Base-by-base conservation (phyloP, 2,113 vertebrate species). In the Tringa solitaria region DNA sequence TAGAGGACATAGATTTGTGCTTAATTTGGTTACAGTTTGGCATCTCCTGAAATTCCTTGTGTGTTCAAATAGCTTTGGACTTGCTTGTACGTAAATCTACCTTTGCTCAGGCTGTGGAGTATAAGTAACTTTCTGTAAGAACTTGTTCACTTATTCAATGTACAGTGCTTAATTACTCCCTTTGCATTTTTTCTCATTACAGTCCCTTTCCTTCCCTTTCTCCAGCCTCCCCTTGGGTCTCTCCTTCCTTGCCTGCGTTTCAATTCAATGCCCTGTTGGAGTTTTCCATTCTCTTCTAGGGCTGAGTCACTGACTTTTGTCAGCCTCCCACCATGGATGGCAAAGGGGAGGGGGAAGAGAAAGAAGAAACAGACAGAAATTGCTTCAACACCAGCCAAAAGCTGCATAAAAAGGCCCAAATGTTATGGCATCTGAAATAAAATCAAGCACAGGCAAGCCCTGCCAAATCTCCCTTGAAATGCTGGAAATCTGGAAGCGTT, bases 231-330 rank as follows among this genome's bases (percentile, higher is more conserved):
- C 95, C 91, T 98, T 97, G 96, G 95, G 94, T 97, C 57, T 97
- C 77, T 89, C 82, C 72, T 67, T 89, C 54, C 90, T 96, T 95
- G n/a, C n/a, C 48, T 85, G 56, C 41, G 45, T 91, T 93, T 83
- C 87, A 91, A 84, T 95, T 89, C 97, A 89, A 95, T 95, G 80
- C 87, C 73, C 95, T 94, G 92, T 94, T 96, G 94, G 92, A 96
- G 95, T 95, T 96, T 96, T 94, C 89, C 92, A 91, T 95, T 93
- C 93, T 96, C 81, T 93, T 91, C 84, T 63, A 82, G 81, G 74
- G 89, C 89, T 95, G 95, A 96, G 91, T 95, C 96, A 96, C 87
- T 94, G 94, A 96, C 88, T 96, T 95, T 91, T 91, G 96, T 97
- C 93, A 96, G 77, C 91, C 78, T 95, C 91, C 63, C 91, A 85